Percentiles rank a stretch among this genome's conserved stretches.
Conservation (phyloP, 53 echinoderm and acorn worm species). For the Luidia sarsii region DNA sequence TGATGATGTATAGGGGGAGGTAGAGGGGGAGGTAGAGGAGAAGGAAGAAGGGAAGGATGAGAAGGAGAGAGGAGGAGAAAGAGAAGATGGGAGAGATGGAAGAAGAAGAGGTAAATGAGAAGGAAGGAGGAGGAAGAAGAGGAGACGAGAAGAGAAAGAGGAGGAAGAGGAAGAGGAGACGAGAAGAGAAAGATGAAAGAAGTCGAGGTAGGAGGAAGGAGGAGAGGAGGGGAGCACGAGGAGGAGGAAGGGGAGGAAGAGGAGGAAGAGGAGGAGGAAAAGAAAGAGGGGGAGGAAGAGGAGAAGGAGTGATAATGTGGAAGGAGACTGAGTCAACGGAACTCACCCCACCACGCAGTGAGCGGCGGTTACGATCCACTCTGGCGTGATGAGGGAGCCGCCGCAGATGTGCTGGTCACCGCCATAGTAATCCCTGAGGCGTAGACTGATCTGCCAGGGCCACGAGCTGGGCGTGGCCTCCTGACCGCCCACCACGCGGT, state of each 20-base stretch:
- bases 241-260: neutral
- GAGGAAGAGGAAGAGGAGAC: too few species aligned
- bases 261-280: neutral
- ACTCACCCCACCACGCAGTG: conserved; percentile 67
- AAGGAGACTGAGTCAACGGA: neutral
- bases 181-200: too few species aligned
- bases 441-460: conserved; percentile 87
- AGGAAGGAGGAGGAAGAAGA: too few species aligned
- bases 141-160: too few species aligned
- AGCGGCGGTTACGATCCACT: conserved; percentile 84
- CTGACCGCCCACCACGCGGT: conserved; percentile 68
- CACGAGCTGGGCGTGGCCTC: conserved; percentile 61
- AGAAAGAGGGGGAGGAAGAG: neutral
- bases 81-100: too few species aligned
- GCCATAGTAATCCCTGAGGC: conserved; percentile 20
- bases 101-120: too few species aligned
- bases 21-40: too few species aligned
- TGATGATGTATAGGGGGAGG: too few species aligned
- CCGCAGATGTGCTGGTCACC: conserved; percentile 67
- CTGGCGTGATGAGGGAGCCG: conserved; percentile 61
- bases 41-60: too few species aligned
- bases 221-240: too few species aligned
- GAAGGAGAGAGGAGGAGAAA: too few species aligned
- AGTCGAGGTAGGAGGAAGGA: too few species aligned
- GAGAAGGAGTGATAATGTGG: neutral